These are phyloP conservation scores for Matsumurasca onukii DNA, from an alignment of 1,140 invertebrate species.

Conservation along the genomic window DNA sequence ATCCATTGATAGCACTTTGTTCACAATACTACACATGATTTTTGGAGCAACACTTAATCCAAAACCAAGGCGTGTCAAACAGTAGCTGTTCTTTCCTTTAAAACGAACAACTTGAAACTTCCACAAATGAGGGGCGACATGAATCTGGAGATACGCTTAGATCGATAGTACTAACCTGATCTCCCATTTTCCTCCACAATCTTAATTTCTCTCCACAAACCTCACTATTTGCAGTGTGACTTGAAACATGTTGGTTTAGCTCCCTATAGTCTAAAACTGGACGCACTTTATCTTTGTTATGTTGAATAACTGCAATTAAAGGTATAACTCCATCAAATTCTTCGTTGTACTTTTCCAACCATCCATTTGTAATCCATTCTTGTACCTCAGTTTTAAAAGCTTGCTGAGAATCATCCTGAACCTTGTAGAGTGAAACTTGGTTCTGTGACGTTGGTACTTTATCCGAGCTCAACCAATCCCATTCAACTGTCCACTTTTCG, in stretches of 20 bases:
- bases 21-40: conserved; percentile 7
- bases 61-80: conserved; percentile 21
- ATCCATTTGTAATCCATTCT: neutral
- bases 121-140: conserved; percentile 16
- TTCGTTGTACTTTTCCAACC: neutral
- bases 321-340: neutral
- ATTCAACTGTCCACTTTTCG: too few species aligned
- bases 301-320: conserved; percentile 6
- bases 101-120: conserved; percentile 18
- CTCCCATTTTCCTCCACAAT: neutral
- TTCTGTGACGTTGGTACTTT: too few species aligned
- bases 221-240: neutral
- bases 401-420: neutral
- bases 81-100: conserved; percentile 13
- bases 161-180: neutral
- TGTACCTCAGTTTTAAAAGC: conserved; percentile 1
- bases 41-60: conserved; percentile 13
- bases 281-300: neutral
- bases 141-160: conserved; percentile 9
- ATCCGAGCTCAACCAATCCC: too few species aligned
- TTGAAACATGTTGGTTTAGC: neutral
- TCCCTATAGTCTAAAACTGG: neutral
- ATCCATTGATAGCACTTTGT: neutral
- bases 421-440: too few species aligned
- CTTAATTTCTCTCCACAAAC: neutral